phyloP scores from a whole-genome alignment of 2,888 invertebrate genomes.

The Cerastis rubricosa region DNA sequence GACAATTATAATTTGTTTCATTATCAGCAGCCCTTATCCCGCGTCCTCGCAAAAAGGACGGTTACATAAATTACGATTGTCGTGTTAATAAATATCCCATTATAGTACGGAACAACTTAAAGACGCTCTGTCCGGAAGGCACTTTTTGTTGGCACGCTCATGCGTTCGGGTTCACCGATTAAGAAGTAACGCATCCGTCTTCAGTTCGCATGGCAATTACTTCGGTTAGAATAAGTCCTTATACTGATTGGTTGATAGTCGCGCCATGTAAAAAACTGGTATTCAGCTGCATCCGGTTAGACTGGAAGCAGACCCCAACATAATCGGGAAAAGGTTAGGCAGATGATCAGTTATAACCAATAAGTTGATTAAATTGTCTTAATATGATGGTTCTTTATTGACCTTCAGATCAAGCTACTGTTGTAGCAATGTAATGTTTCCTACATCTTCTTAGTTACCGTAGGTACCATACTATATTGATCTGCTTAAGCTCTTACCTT shows the following conservation, averaged over 20 bases:
- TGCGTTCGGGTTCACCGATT: background rate
- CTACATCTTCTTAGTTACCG: no score
- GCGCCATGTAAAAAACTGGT: no score
- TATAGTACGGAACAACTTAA: background rate
- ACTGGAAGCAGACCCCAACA: no score
- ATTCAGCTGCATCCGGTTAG: no score
- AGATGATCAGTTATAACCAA: no score
- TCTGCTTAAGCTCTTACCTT: background rate
- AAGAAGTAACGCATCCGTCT: background rate
- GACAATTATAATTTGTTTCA: background rate
- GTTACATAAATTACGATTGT: background rate
- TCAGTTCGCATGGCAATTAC: no score
- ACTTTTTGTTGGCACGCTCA: background rate
- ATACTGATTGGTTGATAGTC: background rate
- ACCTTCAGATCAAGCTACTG: background rate
- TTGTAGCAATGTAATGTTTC: background rate
- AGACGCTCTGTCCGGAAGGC: background rate
- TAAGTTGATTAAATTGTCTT: no score
- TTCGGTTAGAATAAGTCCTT: background rate
- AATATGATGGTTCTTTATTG: background rate
- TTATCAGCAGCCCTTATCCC: background rate
- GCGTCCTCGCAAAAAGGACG: background rate
- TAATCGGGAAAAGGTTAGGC: no score
- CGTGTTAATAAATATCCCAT: background rate
- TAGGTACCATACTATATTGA: background rate